Evolutionary conservation across 2,888 invertebrate genomes (phyloP).

Genomic region (Craniophora ligustri): DNA sequence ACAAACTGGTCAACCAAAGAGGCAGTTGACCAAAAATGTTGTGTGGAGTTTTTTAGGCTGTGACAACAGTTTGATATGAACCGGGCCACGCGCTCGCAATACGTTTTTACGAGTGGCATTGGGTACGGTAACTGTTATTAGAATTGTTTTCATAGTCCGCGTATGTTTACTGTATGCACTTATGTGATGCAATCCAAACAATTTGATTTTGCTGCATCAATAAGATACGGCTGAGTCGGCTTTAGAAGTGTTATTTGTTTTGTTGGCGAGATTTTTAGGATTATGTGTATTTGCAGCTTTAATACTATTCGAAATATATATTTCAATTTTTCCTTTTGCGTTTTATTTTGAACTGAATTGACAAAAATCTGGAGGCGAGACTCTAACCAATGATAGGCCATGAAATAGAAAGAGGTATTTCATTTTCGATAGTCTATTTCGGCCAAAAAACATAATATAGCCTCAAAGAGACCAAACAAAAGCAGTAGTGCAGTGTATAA

Average conservation of each 20-base stretch:
- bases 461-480: neutral
- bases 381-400: no score
- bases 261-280: conserved; percentile 17
- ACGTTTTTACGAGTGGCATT: conserved; percentile 79
- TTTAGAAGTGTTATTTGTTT: conserved; percentile 23
- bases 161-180: conserved; percentile 66
- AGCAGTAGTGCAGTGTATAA: conserved; percentile 35
- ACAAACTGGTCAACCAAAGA: fast-evolving
- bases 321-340: neutral
- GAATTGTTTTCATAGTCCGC: conserved; percentile 69
- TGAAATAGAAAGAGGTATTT: no score
- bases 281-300: conserved; percentile 7
- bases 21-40: conserved; percentile 8
- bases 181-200: conserved; percentile 54
- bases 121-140: conserved; percentile 75
- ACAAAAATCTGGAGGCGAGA: neutral
- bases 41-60: conserved; percentile 17
- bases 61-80: conserved; percentile 33
- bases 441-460: neutral
- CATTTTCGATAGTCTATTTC: neutral
- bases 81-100: conserved; percentile 71
- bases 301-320: neutral
- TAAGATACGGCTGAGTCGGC: conserved; percentile 36
- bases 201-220: conserved; percentile 37
- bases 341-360: neutral